These are phyloP conservation scores for Brachionus calyciflorus DNA, from an alignment of 1,140 invertebrate genomes.

Conservation along the genomic window DNA sequence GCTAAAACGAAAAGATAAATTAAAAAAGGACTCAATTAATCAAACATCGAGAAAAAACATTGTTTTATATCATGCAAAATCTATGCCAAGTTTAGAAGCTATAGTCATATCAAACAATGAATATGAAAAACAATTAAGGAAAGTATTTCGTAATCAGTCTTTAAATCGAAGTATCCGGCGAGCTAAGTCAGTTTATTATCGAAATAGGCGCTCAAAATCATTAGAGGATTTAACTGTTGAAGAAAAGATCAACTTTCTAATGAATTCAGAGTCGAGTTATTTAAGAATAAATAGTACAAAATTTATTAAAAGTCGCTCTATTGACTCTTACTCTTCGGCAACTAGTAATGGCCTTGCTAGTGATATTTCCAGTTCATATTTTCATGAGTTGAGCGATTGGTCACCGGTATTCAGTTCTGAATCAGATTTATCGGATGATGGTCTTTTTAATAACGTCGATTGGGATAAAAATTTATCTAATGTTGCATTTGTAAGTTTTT, in stretches of 20 bases:
- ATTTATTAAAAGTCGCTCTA: neutral
- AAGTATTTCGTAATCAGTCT: constrained; percentile 8
- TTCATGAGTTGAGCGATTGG: constrained; percentile 45
- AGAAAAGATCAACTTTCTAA: constrained; percentile 20
- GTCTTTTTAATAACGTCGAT: neutral
- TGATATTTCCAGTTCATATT: constrained; percentile 45
- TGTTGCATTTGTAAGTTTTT: constrained; percentile 18
- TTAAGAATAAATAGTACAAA: neutral
- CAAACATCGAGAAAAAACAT: neutral
- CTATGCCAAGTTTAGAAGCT: constrained; percentile 1
- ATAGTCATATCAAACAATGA: neutral
- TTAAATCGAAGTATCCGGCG: constrained; percentile 19
- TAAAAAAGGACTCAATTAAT: neutral
- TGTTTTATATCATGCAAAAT: neutral
- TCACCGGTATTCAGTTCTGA: constrained; percentile 28
- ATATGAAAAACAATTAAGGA: constrained; percentile 26
- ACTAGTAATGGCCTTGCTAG: constrained; percentile 33
- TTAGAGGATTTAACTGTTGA: constrained; percentile 32
- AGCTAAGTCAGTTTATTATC: constrained; percentile 39
- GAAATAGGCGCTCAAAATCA: constrained; percentile 20
- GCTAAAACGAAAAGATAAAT: constrained; percentile 36
- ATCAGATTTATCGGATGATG: constrained; percentile 39
- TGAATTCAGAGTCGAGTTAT: neutral
- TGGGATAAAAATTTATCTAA: neutral
- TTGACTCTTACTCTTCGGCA: neutral